Base-by-base conservation (phyloP, 23 tunicate genomes). In the Clavelina lepadiformis region DNA sequence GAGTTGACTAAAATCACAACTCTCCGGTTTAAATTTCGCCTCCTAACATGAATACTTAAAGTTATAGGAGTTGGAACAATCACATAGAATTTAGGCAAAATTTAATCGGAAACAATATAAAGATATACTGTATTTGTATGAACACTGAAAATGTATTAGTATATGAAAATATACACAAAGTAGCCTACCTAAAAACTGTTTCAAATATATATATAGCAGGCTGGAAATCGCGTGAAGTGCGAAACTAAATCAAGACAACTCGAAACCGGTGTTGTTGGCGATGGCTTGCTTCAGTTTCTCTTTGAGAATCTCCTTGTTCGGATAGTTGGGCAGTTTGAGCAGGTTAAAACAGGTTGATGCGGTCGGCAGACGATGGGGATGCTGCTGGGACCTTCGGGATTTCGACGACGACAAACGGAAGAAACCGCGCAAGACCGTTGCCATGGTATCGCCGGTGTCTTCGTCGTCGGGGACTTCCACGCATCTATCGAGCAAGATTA, bases 391-490 rank as follows among this genome's bases (percentile, higher is more conserved):
- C 24, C 70, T 61, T 20, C 53, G 26, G 2, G 63, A 38, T 51
- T 49, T 58, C 46, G 62, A 31, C 18, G 70, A 31, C 15, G 78
- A 47, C 26, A 85, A n/a, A 54, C 78, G 72, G 23, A 85, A 62
- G 51, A 85, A 85, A 11, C 98, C 98, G 38, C 98, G 79, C 33
- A 93, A 51, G 3, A 93, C 88, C n/a, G 81, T 93, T 7, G 87
- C 94, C 13, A 85, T 87, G 3, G 98, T 81, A 54, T 93, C 98
- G 0, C 98, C 98, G 7, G 82, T 79, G 60, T 93, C 98, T 41
- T 93, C 98, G 38, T 93, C 98, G 31, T 93, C 98, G 8, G 82
- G 83, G 0, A 93, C 98, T 33, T 93, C 98, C 3, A 93, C 98
- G 63, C 98, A 93, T 49, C 98, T 82, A 75, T n/a, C n/a, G 11